Conservation (phyloP, 2,888 invertebrate species). For the Seira ritae region DNA sequence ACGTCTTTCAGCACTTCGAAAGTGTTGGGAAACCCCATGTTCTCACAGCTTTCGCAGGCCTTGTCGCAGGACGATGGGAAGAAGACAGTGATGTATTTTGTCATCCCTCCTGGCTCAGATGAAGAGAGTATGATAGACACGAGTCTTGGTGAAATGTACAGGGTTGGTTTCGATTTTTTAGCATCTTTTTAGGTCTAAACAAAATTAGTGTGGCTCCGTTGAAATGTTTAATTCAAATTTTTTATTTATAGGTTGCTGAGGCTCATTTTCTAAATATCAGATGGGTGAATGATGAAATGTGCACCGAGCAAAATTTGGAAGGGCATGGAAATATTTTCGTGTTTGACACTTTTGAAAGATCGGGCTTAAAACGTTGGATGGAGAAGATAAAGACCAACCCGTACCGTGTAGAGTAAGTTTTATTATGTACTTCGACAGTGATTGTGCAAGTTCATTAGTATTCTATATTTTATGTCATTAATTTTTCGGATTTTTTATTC, state of each 20-base stretch:
- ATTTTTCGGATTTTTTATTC: conserved; percentile 73
- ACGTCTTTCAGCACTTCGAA: conserved; percentile 36
- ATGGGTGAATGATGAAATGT: conserved; percentile 82
- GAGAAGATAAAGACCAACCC: no score
- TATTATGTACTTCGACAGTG: neutral
- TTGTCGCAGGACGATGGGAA: conserved; percentile 29
- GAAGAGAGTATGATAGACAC: conserved; percentile 36
- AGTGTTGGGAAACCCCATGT: conserved; percentile 30
- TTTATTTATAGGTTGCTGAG: conserved; percentile 78
- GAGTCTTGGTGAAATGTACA: conserved; percentile 45
- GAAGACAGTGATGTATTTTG: conserved; percentile 62
- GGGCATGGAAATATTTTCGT: conserved; percentile 85
- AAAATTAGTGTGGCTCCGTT: no score
- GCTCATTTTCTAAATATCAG: conserved; percentile 80
- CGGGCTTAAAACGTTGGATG: conserved; percentile 81
- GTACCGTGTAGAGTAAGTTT: conserved; percentile 25
- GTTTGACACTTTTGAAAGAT: conserved; percentile 86
- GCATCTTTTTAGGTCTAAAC: no score
- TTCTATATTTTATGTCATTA: neutral
- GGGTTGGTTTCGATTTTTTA: no score
- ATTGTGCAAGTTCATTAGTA: neutral
- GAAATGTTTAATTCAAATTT: no score
- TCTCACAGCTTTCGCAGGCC: conserved; percentile 32
- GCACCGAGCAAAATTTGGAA: conserved; percentile 78
- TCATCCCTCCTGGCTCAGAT: conserved; percentile 59